Evolutionary conservation across 1,140 invertebrate genomes (phyloP).

Genomic region (Aethina tumida): DNA sequence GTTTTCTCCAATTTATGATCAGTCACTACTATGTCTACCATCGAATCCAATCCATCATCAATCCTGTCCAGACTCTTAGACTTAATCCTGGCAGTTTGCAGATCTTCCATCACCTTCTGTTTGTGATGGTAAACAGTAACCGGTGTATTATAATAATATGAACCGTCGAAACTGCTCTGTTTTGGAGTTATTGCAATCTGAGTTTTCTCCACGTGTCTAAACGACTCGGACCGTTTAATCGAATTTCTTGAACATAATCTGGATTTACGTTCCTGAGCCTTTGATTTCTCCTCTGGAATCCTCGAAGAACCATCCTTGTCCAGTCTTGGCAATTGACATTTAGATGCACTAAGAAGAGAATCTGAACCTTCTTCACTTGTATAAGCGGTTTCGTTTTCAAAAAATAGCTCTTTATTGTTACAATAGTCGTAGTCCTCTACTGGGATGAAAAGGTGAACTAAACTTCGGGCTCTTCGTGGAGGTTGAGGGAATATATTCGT

Average conservation of each 20-base stretch:
- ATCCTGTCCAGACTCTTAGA: slow-evolving; percentile 70
- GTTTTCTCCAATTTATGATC: slow-evolving; percentile 36
- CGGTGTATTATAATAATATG: slow-evolving; percentile 23
- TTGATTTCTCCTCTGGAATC: slow-evolving; percentile 9
- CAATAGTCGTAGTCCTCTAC: slow-evolving; percentile 40
- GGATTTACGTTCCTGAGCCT: slow-evolving; percentile 2
- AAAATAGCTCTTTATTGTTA: slow-evolving; percentile 44
- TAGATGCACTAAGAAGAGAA: slow-evolving; percentile 56
- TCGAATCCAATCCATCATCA: slow-evolving; percentile 61
- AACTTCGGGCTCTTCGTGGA: slow-evolving; percentile 42
- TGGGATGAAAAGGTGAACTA: slow-evolving; percentile 34
- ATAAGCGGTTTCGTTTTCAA: slow-evolving; percentile 55
- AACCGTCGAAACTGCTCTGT: slow-evolving; percentile 40
- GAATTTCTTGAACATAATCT: slow-evolving; percentile 8
- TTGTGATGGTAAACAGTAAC: slow-evolving; percentile 22
- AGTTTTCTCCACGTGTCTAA: slow-evolving; percentile 11
- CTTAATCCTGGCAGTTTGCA: slow-evolving; percentile 38
- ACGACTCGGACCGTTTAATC: slow-evolving; percentile 22
- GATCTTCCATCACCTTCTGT: slow-evolving; percentile 25
- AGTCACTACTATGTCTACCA: slow-evolving; percentile 58
- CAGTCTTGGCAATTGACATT: slow-evolving; percentile 37
- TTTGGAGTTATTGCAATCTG: too few species aligned
- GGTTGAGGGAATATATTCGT: slow-evolving; percentile 51
- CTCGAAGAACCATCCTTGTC: slow-evolving; percentile 26
- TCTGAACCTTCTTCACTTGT: slow-evolving; percentile 58